Percentiles rank a stretch among this genome's conserved stretches.
phyloP scores from a whole-genome alignment of 2,888 invertebrate species.

The Erpobdella octoculata region DNA sequence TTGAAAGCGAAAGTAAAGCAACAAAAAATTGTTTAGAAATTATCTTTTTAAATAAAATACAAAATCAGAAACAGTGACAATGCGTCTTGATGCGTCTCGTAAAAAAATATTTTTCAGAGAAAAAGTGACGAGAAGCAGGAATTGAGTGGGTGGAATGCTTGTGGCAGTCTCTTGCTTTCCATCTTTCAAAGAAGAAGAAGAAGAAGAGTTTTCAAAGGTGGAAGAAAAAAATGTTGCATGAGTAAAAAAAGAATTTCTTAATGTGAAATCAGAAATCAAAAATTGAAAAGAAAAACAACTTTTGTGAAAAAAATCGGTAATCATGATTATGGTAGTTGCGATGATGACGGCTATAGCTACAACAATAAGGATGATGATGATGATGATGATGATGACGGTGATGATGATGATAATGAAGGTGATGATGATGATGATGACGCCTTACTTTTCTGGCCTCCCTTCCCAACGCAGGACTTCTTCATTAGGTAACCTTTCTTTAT shows the following conservation, averaged over 20 bases:
- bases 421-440: constrained; percentile 21
- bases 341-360: neutral
- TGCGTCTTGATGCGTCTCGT: too few relatives aligned
- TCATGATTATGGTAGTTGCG: neutral
- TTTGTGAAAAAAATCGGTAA: neutral
- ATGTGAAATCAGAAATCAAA: too few relatives aligned
- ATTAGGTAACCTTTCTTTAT: constrained; percentile 19
- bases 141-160: too few relatives aligned
- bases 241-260: too few relatives aligned
- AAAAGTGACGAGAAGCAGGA: too few relatives aligned
- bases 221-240: neutral
- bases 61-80: too few relatives aligned
- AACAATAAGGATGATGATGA: neutral
- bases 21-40: too few relatives aligned
- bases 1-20: too few relatives aligned
- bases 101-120: too few relatives aligned
- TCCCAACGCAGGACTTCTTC: constrained; percentile 12
- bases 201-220: neutral
- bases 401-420: constrained; percentile 5
- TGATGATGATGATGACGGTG: neutral
- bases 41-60: too few relatives aligned
- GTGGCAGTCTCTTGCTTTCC: too few relatives aligned
- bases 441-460: constrained; percentile 12
- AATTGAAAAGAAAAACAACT: too few relatives aligned
- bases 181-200: neutral